phyloP scores from a whole-genome alignment of 2,888 invertebrate species.

The Drosophila barbarae region DNA sequence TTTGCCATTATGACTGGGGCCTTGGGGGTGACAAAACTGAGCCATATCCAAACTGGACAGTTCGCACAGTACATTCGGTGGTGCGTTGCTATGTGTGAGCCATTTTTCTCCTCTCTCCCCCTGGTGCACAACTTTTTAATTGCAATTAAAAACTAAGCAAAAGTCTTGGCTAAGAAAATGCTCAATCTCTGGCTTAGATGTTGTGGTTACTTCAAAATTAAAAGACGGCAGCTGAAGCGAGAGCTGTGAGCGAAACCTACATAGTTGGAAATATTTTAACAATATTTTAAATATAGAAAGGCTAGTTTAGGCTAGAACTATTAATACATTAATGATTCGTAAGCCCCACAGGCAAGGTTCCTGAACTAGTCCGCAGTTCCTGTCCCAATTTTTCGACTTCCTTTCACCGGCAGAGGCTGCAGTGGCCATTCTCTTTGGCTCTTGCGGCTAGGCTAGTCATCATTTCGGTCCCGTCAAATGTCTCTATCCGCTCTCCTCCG shows the following conservation, averaged over 20 bases:
- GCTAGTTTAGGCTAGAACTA: neutral
- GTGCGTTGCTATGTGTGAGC: conserved; percentile 22
- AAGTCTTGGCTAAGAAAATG: conserved; percentile 45
- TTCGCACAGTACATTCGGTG: conserved; percentile 1
- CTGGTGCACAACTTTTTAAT: conserved; percentile 63
- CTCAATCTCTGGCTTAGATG: conserved; percentile 19
- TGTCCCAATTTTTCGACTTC: conserved; percentile 25
- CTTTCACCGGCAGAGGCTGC: conserved; percentile 18
- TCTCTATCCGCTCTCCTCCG: conserved; percentile 16
- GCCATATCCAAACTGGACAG: conserved; percentile 39
- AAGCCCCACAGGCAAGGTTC: neutral
- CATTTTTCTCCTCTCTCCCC: conserved; percentile 25
- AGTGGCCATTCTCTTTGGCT: conserved; percentile 47
- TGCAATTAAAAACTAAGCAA: conserved; percentile 68
- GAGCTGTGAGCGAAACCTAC: conserved; percentile 3
- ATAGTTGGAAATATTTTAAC: conserved; percentile 1
- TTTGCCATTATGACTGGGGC: conserved; percentile 67
- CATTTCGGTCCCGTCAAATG: conserved; percentile 45
- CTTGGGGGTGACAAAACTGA: conserved; percentile 45
- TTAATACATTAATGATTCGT: neutral
- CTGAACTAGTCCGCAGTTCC: conserved; percentile 13
- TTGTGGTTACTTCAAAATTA: conserved; percentile 26
- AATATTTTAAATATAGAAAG: neutral
- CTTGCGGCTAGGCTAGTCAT: conserved; percentile 53
- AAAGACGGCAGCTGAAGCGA: conserved; percentile 1